Evolutionary conservation across 2,888 invertebrate genomes (phyloP), one percentile per base, ranked within the genome.

Genomic region (Ornithoptera alexandrae): DNA sequence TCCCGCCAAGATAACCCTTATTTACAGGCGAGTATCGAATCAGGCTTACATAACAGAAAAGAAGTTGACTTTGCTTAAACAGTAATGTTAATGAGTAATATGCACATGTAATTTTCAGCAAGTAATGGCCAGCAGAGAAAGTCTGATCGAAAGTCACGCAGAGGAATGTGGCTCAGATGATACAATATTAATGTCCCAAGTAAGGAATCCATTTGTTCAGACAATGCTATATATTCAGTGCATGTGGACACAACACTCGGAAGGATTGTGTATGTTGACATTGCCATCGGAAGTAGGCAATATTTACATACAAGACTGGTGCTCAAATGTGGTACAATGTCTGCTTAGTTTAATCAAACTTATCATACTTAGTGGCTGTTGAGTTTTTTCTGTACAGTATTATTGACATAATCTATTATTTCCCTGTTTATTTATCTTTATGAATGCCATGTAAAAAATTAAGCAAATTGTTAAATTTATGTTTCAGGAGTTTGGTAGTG

Each of bases 1-100:
- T 97, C 97, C 12, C 93, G 97, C 72, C 96, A 97, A 86, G 97
- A 97, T 86, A 97, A 97, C 89, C 97, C 97, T 2, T 97, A 96
- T 83, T 90, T 97, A 72, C 96, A 96, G 94, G 96, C 96, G 83
- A 39, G n/a, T 17, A 6, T 18, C n/a, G 7, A 2, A 1, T 30
- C 22, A 39, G 22, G 7, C 70, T 70, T 72, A 67, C 56, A 61
- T 71, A 70, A 72, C 56, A 24, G 18, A 67, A 69, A 65, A 24
- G 57, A 36, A 66, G 60, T 62, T 24, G 24, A 58, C 57, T 50
- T 39, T 58, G 15, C 17, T 60, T 57, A 46, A 20, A 46, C 10
- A 53, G 18, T 56, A 20, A 46, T 46, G 3, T 10, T 66, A 66
- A 70, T 62, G 56, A 42, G n/a, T 30, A 30, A 30, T 39, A 5